Base-by-base conservation (phyloP, 2,797 vertebrate species). In the Sebastolobus altivelis region DNA sequence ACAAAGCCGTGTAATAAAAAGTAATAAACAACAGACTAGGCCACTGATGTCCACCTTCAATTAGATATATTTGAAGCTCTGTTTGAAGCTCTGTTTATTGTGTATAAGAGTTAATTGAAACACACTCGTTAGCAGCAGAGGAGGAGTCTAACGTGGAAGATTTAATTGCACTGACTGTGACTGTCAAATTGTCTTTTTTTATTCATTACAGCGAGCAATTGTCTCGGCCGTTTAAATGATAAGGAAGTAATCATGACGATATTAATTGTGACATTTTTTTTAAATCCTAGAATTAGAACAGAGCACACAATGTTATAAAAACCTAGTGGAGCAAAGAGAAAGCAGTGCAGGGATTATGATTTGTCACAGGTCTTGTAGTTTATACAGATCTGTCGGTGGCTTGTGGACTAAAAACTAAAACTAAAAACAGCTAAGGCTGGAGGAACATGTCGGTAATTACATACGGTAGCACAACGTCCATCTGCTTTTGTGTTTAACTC, bases 151-250 rank as follows among this genome's bases (percentile, higher is more conserved):
- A 81, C 37, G 71, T 60, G 77, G 35, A 67, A 52, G 52, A 72
- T 68, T 46, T 79, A 59, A 76, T 61, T 65, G 54, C 35, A 55
- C 33, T 35, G 38, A 65, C 27, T 35, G 38, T 29, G 12, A 22
- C 13, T 8, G 56, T 27, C 40, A 67, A 72, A 75, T 16, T 37
- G 18, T 60, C 55, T 49, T 74, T 76, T 40, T 55, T 66, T 8
- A 33, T 69, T 73, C 33, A 82, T 80, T 67, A 71, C 40, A 65
- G 43, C 10, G 1, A 61, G n/a, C 25, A 8, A n/a, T 54, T 79
- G 37, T 40, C n/a, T 68, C 14, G 8, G 43, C 61, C 8, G 18
- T 66, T 72, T 71, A 29, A 67, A 70, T 43, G 27, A 75, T 63
- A 27, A 67, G 12, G 9, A 74, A 37, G 25, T 14, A 54, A 73